phyloP scores from a whole-genome alignment of 2,888 invertebrate genomes.

The Heliconius charithonia region DNA sequence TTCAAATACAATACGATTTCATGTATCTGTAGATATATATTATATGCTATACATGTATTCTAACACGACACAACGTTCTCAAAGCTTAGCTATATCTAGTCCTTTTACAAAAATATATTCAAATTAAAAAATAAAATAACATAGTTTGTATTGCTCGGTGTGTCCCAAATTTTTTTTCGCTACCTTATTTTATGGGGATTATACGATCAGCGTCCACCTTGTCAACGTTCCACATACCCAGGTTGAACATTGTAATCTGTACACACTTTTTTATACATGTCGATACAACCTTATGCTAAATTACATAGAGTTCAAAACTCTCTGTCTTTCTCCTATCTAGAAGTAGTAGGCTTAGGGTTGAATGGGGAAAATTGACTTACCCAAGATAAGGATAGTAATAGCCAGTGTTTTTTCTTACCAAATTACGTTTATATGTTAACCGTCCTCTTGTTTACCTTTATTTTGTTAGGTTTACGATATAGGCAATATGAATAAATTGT shows the following conservation, averaged over 20 bases:
- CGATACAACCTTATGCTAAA: conserved; percentile 44
- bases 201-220: conserved; percentile 82
- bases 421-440: conserved; percentile 75
- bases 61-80: too few relatives aligned
- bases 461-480: conserved; percentile 56
- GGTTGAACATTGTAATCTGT: conserved; percentile 72
- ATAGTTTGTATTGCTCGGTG: conserved; percentile 36
- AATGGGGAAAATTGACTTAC: conserved; percentile 80
- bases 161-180: conserved; percentile 59
- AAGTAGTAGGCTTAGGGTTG: conserved; percentile 56
- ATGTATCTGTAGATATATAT: too few relatives aligned
- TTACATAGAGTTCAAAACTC: conserved; percentile 50
- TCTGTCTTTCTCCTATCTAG: conserved; percentile 26
- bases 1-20: too few relatives aligned
- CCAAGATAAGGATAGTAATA: conserved; percentile 80
- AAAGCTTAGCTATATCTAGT: too few relatives aligned
- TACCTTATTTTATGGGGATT: conserved; percentile 82
- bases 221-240: conserved; percentile 79
- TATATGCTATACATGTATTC: too few relatives aligned
- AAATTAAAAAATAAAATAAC: conserved; percentile 1
- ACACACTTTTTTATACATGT: conserved; percentile 48
- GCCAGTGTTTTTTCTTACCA: conserved; percentile 72
- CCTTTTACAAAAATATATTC: too few relatives aligned
- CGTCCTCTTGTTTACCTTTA: conserved; percentile 77
- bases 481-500: conserved; percentile 47